Evolutionary conservation across 1,140 invertebrate species (phyloP).

Genomic region (Apis mellifera): Amel_HAv3.1 CM009931.2:18749501-18750000

Average conservation of each 20-base stretch:
- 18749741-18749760: not conserved
- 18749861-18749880: not conserved
- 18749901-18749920: not conserved
- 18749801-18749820: not conserved
- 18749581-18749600: constrained; percentile 45
- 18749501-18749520: constrained; percentile 44
- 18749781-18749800: not conserved
- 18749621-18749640: constrained; percentile 21
- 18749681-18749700: not conserved
- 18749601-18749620: constrained; percentile 39
- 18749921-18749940: not conserved
- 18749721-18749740: not conserved
- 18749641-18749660: constrained; percentile 11
- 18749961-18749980: too few species aligned
- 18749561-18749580: constrained; percentile 44
- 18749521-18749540: not conserved
- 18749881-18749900: not conserved
- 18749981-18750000: not conserved
- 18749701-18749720: not conserved
- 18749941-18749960: too few species aligned
- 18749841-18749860: not conserved
- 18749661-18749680: constrained; percentile 47
- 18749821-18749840: not conserved
- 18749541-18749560: not conserved
- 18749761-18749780: not conserved